Conservation (phyloP, 2,888 invertebrate species). For the Brassicogethes aeneus region DNA sequence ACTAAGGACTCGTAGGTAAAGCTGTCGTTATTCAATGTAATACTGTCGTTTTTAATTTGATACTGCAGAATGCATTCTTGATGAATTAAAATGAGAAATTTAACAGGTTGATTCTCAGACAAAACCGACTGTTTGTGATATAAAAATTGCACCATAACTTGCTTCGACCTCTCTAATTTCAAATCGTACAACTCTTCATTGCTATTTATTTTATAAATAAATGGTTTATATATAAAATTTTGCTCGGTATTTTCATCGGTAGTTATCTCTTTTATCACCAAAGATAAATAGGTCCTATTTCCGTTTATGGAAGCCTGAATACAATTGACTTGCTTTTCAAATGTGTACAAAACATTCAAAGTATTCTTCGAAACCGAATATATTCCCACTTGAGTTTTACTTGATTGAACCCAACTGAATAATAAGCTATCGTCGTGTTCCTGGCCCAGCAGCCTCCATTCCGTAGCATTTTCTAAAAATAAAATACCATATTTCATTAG, state of each 20-base stretch:
- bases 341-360: constrained; percentile 52
- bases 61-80: constrained; percentile 51
- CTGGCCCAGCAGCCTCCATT: constrained; percentile 75
- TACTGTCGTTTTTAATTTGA: constrained; percentile 27
- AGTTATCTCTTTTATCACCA: constrained; percentile 51
- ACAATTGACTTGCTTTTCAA: constrained; percentile 55
- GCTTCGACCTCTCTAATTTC: constrained; percentile 54
- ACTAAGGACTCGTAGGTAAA: constrained; percentile 44
- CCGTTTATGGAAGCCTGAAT: constrained; percentile 74
- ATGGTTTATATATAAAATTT: constrained; percentile 50
- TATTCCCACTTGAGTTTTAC: constrained; percentile 44
- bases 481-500: background rate
- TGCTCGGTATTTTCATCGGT: constrained; percentile 19
- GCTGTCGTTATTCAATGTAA: constrained; percentile 12
- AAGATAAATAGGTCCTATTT: constrained; percentile 56
- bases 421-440: constrained; percentile 69
- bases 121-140: constrained; percentile 47
- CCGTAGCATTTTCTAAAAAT: constrained; percentile 55
- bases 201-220: constrained; percentile 49
- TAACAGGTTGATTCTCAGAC: constrained; percentile 44
- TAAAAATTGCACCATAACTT: constrained; percentile 72
- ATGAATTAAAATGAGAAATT: constrained; percentile 66
- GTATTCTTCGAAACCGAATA: constrained; percentile 53
- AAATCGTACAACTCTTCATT: constrained; percentile 37
- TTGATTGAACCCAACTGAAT: constrained; percentile 52